A percentile compares a stretch with the other conserved stretches of the same genome.
phyloP scores from a whole-genome alignment of 2,797 vertebrate species.

The Pangasius mekongensis region DNA sequence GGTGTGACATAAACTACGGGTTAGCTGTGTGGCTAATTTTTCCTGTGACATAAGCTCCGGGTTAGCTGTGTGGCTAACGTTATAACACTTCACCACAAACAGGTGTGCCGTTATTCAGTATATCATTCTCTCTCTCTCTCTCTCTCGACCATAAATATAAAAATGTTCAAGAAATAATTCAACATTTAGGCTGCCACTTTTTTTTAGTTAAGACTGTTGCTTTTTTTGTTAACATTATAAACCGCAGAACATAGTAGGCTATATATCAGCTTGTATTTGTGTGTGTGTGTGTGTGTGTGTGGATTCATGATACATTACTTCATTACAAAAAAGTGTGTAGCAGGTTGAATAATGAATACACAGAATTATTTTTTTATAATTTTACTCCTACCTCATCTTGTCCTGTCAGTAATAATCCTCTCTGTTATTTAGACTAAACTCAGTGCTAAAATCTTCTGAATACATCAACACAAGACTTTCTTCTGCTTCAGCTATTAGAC shows the following conservation, averaged over 20 bases:
- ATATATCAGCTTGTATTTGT: not conserved
- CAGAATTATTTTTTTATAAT: not conserved
- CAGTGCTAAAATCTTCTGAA: not conserved
- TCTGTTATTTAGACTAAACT: not conserved
- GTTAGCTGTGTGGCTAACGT: not conserved
- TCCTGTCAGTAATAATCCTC: not conserved
- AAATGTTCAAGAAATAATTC: not conserved
- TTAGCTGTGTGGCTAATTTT: slow-evolving; percentile 2
- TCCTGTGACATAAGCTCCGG: not conserved
- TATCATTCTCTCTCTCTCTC: not conserved
- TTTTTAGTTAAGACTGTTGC: not conserved
- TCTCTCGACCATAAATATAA: not conserved
- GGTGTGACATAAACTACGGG: not conserved
- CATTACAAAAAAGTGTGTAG: not conserved
- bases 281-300: not conserved
- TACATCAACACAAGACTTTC: not conserved
- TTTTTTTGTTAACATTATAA: not conserved
- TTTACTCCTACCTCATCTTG: too few species aligned
- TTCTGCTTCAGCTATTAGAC: not conserved
- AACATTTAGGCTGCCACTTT: not conserved
- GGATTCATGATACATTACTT: not conserved
- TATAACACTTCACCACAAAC: slow-evolving; percentile 1
- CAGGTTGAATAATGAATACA: not conserved
- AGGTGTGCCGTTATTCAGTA: not conserved
- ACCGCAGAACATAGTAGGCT: too few species aligned